Percentiles rank a stretch among this genome's conserved stretches.
phyloP scores from a whole-genome alignment of 1,140 invertebrate species.

The Drosophila bifasciata region DNA sequence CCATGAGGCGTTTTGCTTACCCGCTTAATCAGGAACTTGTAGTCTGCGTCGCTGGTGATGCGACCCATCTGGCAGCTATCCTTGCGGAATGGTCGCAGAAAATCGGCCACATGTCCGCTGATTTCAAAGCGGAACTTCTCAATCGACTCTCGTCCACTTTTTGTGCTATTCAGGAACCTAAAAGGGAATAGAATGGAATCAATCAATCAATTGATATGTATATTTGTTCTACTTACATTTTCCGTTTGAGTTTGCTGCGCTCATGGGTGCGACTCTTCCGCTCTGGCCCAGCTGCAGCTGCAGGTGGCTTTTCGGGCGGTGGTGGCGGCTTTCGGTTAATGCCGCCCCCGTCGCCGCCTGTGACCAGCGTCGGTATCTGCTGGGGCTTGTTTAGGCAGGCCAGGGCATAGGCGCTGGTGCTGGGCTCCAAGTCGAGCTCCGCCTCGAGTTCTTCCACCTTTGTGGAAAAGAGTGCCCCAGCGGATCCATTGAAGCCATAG shows the following conservation, averaged over 20 bases:
- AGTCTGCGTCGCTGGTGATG: constrained; percentile 96
- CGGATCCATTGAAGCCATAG: too few relatives aligned
- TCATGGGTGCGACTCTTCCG: too few relatives aligned
- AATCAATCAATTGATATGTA: neutral
- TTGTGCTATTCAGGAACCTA: constrained; percentile 21
- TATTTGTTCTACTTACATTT: too few relatives aligned
- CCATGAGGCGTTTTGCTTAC: constrained; percentile 87
- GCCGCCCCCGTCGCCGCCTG: too few relatives aligned
- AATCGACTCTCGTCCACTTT: constrained; percentile 85
- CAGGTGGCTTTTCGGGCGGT: too few relatives aligned
- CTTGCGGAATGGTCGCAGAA: constrained; percentile 95
- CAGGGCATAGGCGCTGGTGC: constrained; percentile 42
- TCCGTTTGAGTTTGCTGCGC: too few relatives aligned
- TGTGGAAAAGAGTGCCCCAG: constrained; percentile 35
- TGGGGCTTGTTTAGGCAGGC: constrained; percentile 6
- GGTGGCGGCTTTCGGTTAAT: too few relatives aligned
- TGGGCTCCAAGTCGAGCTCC: constrained; percentile 23
- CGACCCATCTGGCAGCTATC: constrained; percentile 90
- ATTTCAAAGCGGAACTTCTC: constrained; percentile 95
- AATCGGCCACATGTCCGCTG: constrained; percentile 94
- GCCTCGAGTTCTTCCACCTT: constrained; percentile 69
- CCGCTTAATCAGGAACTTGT: constrained; percentile 97
- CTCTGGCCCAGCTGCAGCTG: too few relatives aligned
- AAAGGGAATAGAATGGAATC: neutral
- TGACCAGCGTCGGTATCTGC: too few relatives aligned